Percentiles rank a stretch among this genome's conserved stretches.
phyloP scores from a whole-genome alignment of 2,797 vertebrate genomes.

The Acomys russatus region DNA sequence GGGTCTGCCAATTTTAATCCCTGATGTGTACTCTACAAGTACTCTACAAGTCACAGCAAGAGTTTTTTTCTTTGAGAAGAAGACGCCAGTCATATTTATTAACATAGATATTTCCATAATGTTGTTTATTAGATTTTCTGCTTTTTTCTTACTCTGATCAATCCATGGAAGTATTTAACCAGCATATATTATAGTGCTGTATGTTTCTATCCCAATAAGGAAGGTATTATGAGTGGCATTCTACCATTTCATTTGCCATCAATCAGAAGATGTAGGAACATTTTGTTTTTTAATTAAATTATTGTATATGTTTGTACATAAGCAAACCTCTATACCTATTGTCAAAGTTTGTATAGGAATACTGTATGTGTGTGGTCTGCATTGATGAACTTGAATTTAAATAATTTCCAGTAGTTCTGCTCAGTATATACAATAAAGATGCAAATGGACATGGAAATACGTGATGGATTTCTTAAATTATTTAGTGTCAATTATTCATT shows the following conservation, averaged over 20 bases:
- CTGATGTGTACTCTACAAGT: not conserved
- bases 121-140: not conserved
- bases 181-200: not conserved
- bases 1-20: not conserved
- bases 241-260: not conserved
- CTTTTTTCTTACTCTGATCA: not conserved
- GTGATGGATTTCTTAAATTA: not conserved
- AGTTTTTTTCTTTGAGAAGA: not conserved
- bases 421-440: not conserved
- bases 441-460: not conserved
- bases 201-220: not conserved
- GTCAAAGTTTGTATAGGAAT: not conserved
- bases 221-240: not conserved
- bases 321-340: not conserved
- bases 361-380: not conserved
- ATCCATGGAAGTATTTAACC: not conserved
- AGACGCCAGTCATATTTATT: not conserved
- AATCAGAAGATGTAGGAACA: not conserved
- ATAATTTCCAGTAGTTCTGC: not conserved
- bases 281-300: slow-evolving; percentile 25
- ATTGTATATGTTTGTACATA: not conserved
- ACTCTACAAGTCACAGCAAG: not conserved
- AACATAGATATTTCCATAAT: not conserved
- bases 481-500: not conserved
- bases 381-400: not conserved